Evolutionary conservation across 2,888 invertebrate genomes (phyloP), one percentile per base, ranked within the genome.

Genomic region (Eupithecia inturbata): DNA sequence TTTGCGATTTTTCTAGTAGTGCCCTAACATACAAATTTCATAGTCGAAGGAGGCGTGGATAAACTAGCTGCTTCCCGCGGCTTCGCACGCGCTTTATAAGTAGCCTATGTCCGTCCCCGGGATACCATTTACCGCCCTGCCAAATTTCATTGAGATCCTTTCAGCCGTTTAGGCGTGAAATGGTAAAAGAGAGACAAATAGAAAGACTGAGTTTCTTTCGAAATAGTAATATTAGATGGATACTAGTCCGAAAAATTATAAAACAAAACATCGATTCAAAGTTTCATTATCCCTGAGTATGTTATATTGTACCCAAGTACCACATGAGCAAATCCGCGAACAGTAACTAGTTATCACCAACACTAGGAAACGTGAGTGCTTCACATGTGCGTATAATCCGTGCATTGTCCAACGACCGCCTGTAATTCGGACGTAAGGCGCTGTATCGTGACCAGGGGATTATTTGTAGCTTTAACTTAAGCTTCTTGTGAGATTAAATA

Each of bases 351-450:
- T 22, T 49, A 49, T 60, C 6, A 26, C 1, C 28, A 28, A 28
- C 6, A 62, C 12, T 19, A 60, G 0, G 31, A 62, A 26, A 62
- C 28, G 60, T 62, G 60, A 28, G 53, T 12, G 53, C 3, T 53
- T 53, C 53, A 53, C 22, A 22, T n/a, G 22, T 53, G 53, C 60
- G 28, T 62, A 28, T 28, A 62, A 62, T 28, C 28, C 60, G 60
- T 31, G 3, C 16, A 31, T 28, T 5, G 60, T 5, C 28, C 28
- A 16, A 62, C 28, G 16, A 28, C 16, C 19, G 60, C 28, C 60
- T 31, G 28, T 62, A 62, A 28, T 62, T 62, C 28, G 60, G 28
- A 62, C 60, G n/a, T 31, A 31, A 28, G 60, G 60, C 60, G 60
- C 22, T 22, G 53, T 22, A 16, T 14, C 60, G 26, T 31, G 28